These are phyloP conservation scores for Aspidiotus rigidus DNA, from an alignment of 2,888 invertebrate species.

Conservation along the genomic window DNA sequence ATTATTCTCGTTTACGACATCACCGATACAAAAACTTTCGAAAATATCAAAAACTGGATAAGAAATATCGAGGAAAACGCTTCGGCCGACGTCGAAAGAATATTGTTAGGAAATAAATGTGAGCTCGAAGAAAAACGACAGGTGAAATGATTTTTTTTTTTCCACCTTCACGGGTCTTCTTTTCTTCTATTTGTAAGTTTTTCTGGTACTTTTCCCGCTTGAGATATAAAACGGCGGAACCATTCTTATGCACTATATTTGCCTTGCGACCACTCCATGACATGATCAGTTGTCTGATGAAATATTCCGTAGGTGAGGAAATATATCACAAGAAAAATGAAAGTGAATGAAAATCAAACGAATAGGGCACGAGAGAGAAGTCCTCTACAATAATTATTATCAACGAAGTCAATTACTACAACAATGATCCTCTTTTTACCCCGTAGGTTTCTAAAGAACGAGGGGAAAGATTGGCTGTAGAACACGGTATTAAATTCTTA, in stretches of 20 bases:
- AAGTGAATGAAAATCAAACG: background rate
- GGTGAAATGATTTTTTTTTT: slow-evolving; percentile 45
- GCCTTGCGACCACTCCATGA: too few species aligned
- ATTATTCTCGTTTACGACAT: slow-evolving; percentile 99
- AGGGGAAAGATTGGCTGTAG: slow-evolving; percentile 92
- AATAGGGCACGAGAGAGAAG: background rate
- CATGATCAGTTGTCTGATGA: too few species aligned
- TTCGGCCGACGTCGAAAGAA: slow-evolving; percentile 96
- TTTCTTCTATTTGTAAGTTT: background rate
- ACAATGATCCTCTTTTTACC: slow-evolving; percentile 8
- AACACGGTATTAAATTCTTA: slow-evolving; percentile 98
- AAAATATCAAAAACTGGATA: slow-evolving; percentile 99
- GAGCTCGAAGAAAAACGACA: slow-evolving; percentile 93
- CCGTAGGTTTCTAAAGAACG: slow-evolving; percentile 79
- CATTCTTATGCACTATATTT: too few species aligned
- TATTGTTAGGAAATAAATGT: slow-evolving; percentile 98
- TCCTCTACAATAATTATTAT: background rate
- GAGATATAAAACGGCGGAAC: too few species aligned
- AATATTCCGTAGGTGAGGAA: background rate
- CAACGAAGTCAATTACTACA: background rate
- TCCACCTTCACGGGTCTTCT: background rate
- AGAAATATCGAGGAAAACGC: slow-evolving; percentile 99
- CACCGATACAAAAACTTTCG: slow-evolving; percentile 97
- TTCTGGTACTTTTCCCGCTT: too few species aligned
- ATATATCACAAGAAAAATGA: too few species aligned